Evolutionary conservation across 2,888 invertebrate species (phyloP).

Genomic region (Bhutanitis thaidina): DNA sequence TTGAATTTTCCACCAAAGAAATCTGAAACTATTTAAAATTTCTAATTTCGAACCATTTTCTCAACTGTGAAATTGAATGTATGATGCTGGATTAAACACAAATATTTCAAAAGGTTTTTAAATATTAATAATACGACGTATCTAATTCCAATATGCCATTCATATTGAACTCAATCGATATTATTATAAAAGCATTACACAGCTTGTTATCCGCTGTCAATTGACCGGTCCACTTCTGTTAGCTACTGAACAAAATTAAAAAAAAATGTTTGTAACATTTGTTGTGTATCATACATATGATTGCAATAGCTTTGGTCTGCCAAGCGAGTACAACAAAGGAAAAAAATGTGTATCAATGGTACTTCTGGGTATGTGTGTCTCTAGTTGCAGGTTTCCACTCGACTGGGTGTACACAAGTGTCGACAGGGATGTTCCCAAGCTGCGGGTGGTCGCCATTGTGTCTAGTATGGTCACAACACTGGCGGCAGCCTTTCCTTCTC

Average conservation of each 20-base stretch:
- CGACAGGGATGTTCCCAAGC: constrained; percentile 36
- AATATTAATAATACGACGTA: constrained; percentile 36
- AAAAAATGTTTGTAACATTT: constrained; percentile 10
- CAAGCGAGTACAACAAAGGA: constrained; percentile 27
- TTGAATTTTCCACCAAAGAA: too few relatives aligned
- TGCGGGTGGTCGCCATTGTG: constrained; percentile 60
- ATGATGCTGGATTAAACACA: constrained; percentile 36
- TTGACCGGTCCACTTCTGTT: constrained; percentile 56
- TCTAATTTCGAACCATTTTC: background rate
- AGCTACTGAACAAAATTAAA: constrained; percentile 21
- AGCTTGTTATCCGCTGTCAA: constrained; percentile 48
- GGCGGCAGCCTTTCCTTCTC: constrained; percentile 24
- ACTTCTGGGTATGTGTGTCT: constrained; percentile 44
- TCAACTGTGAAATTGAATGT: constrained; percentile 13
- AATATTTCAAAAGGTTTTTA: constrained; percentile 36
- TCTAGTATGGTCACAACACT: constrained; percentile 1
- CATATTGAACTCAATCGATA: constrained; percentile 14
- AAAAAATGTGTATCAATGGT: constrained; percentile 38
- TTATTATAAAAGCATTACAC: constrained; percentile 13
- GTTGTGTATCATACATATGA: constrained; percentile 15
- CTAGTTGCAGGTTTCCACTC: constrained; percentile 47
- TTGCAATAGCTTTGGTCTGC: constrained; percentile 15
- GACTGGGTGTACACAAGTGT: constrained; percentile 51
- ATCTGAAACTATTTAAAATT: too few relatives aligned
- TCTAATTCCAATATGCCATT: constrained; percentile 23